phyloP scores from a whole-genome alignment of 2,888 invertebrate species.

The Pilophorus perplexus region DNA sequence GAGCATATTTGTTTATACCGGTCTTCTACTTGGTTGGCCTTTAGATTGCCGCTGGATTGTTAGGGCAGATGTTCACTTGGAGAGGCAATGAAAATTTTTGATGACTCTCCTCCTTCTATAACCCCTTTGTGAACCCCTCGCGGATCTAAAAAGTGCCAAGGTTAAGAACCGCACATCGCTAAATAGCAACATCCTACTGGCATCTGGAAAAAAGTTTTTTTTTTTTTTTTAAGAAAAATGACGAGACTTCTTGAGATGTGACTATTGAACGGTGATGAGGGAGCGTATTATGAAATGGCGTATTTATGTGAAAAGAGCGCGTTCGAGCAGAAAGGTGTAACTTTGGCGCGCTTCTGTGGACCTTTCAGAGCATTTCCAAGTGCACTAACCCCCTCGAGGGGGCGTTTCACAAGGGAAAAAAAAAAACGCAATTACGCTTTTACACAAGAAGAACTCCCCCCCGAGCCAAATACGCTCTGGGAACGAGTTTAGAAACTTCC shows the following conservation, averaged over 20 bases:
- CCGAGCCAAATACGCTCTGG: too few species aligned
- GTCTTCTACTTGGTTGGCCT: neutral
- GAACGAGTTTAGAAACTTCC: neutral
- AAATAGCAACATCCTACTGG: slow-evolving; percentile 13
- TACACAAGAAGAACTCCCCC: too few species aligned
- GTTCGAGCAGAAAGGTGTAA: slow-evolving; percentile 22
- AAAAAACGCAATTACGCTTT: too few species aligned
- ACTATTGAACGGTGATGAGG: too few species aligned
- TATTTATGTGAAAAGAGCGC: slow-evolving; percentile 2
- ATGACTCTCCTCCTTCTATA: neutral
- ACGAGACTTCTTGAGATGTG: neutral
- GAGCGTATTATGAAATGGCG: too few species aligned
- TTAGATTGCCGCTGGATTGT: slow-evolving; percentile 10
- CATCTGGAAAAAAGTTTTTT: too few species aligned
- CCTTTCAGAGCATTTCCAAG: neutral
- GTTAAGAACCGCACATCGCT: neutral
- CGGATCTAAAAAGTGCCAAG: too few species aligned
- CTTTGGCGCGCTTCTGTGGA: neutral
- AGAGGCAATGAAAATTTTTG: slow-evolving; percentile 9
- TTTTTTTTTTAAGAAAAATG: neutral
- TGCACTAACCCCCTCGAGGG: neutral
- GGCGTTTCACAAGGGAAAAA: neutral
- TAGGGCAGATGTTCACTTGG: slow-evolving; percentile 15
- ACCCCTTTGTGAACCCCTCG: neutral
- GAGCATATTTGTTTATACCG: too few species aligned